These are phyloP conservation scores for Cydia amplana DNA, from an alignment of 1,140 invertebrate species.

Conservation along the genomic window DNA sequence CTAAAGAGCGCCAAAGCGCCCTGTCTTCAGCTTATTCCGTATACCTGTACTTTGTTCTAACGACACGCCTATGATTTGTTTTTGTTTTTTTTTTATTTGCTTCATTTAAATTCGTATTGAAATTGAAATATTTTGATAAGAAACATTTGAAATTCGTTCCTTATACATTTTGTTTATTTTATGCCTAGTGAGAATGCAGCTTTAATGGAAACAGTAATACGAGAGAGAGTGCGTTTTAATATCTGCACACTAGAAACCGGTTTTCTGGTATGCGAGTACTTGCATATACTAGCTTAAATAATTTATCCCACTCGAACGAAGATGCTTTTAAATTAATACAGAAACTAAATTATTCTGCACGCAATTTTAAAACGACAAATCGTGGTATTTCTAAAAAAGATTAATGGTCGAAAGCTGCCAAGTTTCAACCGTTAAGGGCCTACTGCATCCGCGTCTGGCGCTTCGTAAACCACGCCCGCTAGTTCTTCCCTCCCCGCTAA, in stretches of 20 bases:
- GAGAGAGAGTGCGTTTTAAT: slow-evolving; percentile 22
- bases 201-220: slow-evolving; percentile 16
- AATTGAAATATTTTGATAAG: background rate
- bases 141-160: background rate
- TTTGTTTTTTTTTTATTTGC: background rate
- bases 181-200: background rate
- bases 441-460: too few species aligned
- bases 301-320: background rate
- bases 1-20: too few species aligned
- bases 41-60: background rate
- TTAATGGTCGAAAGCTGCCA: slow-evolving; percentile 8
- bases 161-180: background rate
- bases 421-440: slow-evolving; percentile 20
- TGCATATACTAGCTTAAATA: slow-evolving; percentile 1
- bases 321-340: background rate
- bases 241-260: slow-evolving; percentile 11
- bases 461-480: too few species aligned
- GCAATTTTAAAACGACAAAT: slow-evolving; percentile 25
- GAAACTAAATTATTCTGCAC: background rate
- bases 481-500: too few species aligned
- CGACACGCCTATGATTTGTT: background rate
- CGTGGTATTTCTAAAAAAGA: slow-evolving; percentile 24
- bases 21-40: too few species aligned
- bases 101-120: background rate
- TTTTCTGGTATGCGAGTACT: slow-evolving; percentile 14